These are phyloP conservation scores for Microchirus variegatus DNA, from an alignment of 2,797 vertebrate species.

Conservation along the genomic window DNA sequence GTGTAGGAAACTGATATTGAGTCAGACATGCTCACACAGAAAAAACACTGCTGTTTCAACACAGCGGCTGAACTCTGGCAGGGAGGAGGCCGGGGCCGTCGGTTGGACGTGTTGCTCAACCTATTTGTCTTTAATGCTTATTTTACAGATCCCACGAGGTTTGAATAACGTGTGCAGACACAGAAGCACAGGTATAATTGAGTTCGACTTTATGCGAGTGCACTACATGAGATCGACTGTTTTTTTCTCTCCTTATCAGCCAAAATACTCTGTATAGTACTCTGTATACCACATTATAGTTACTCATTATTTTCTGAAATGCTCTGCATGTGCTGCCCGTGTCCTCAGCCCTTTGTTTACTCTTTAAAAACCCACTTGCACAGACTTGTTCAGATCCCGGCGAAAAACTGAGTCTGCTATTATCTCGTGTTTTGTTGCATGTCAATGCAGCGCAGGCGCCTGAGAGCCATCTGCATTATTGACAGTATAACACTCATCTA, in stretches of 20 bases:
- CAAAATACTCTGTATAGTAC: neutral
- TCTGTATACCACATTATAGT: too few species aligned
- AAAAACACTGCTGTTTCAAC: constrained; percentile 72
- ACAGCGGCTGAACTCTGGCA: constrained; percentile 61
- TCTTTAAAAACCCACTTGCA: constrained; percentile 6
- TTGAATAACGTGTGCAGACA: constrained; percentile 21
- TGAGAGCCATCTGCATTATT: constrained; percentile 4
- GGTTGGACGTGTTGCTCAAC: constrained; percentile 75
- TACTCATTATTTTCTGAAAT: too few species aligned
- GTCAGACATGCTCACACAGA: constrained; percentile 74
- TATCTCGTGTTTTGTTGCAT: constrained; percentile 7
- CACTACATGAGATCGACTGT: too few species aligned
- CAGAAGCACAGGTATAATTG: neutral
- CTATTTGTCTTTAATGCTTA: constrained; percentile 63
- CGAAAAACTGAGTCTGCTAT: neutral
- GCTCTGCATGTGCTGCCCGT: too few species aligned
- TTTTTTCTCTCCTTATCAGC: too few species aligned
- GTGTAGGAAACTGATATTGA: constrained; percentile 79
- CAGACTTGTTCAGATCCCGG: constrained; percentile 23
- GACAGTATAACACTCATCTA: neutral
- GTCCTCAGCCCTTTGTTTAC: neutral
- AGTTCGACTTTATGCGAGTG: neutral
- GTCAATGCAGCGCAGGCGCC: constrained; percentile 10
- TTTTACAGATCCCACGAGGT: constrained; percentile 46
- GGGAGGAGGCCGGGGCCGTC: constrained; percentile 63